Base-by-base conservation (phyloP, 2,888 invertebrate species). In the Anticlea derivata region DNA sequence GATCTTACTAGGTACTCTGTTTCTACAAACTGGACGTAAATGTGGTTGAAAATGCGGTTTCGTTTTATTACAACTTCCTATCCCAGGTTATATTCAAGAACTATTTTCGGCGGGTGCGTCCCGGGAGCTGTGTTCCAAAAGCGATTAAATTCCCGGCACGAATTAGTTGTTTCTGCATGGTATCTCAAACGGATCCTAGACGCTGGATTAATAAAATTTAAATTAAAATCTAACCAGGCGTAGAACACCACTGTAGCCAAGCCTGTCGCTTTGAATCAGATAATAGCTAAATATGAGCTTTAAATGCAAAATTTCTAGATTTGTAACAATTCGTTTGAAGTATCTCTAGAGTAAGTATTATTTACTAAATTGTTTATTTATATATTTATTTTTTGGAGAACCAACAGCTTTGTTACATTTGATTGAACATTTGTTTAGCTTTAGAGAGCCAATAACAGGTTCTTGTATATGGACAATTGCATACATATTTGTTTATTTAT, bases 141-240 rank as follows among this genome's bases (percentile, higher is more conserved):
- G 43, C 47, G 47, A 52, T 47, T 52, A 48, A 38, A 48, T 52
- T 52, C 43, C 27, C 22, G 38, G 20, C 27, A 47, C 38, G 38
- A 52, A 43, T 52, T 47, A 43, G 33, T 37, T 43, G 47, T 48
- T 52, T 52, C 47, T 52, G 47, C 52, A 48, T 52, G 52, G 44
- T 52, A 48, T 52, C 23, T 34, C 52, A 52, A 39, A 43, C 29
- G 39, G 43, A 33, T 43, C 22, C 37, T 23, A 26, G 30, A 31
- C 22, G 29, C 43, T 33, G 43, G 24, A 49, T 44, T 39, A 48
- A 47, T 47, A 43, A 29, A 41, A 45, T 43, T 46, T 41, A 35
- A 41, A 50, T 50, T 50, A 43, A 54, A 37, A 44, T 10, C 45
- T 46, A 50, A 46, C 46, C 27, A 31, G 35, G 45, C 40, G 37